phyloP scores from a whole-genome alignment of 2,888 invertebrate species.

The Allophyes oxyacanthae region DNA sequence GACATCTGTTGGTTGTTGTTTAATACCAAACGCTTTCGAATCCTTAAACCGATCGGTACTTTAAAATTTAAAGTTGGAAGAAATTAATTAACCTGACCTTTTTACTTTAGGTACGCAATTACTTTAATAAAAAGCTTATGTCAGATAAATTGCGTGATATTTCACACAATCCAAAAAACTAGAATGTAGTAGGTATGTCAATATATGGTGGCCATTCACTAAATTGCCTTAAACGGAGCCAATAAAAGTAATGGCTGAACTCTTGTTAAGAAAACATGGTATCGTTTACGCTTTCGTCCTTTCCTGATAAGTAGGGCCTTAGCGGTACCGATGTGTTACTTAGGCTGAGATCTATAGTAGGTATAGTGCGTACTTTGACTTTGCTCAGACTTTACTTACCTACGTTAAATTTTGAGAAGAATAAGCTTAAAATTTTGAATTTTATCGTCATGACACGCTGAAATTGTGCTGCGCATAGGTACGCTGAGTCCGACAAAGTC shows the following conservation, averaged over 20 bases:
- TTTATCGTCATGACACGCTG: too few relatives aligned
- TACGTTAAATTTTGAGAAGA: too few relatives aligned
- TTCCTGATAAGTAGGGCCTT: not conserved
- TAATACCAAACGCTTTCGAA: constrained; percentile 19
- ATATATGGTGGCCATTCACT: constrained; percentile 26
- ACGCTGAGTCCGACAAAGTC: too few relatives aligned
- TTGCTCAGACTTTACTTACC: too few relatives aligned
- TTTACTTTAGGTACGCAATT: constrained; percentile 8
- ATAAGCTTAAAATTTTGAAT: too few relatives aligned
- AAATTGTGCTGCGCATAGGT: too few relatives aligned
- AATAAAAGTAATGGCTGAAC: constrained; percentile 33
- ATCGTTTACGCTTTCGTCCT: not conserved
- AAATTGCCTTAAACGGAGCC: constrained; percentile 35
- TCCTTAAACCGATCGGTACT: constrained; percentile 17
- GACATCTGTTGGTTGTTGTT: constrained; percentile 29
- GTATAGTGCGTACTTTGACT: too few relatives aligned
- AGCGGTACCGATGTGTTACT: not conserved
- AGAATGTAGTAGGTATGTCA: constrained; percentile 25
- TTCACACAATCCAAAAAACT: constrained; percentile 39
- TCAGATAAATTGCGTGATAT: constrained; percentile 40
- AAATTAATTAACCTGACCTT: constrained; percentile 47
- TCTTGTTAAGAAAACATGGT: constrained; percentile 11
- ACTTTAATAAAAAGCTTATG: constrained; percentile 14
- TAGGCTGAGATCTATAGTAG: too few relatives aligned
- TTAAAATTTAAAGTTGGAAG: constrained; percentile 13